Conservation (phyloP, 2,113 vertebrate genomes). For the Eurystomus gularis region DNA sequence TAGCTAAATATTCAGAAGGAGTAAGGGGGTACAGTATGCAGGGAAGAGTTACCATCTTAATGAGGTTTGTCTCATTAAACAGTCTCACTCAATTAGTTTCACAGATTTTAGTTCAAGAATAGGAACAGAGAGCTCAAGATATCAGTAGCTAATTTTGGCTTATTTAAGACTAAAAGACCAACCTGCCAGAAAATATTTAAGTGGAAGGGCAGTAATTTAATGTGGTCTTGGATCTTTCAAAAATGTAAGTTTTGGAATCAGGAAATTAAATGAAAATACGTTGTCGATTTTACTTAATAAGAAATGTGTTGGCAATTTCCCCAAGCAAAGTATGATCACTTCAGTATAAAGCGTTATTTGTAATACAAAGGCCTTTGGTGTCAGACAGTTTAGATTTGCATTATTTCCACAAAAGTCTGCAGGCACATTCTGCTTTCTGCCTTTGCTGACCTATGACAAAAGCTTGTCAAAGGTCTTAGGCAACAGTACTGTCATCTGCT, state of each 20-base stretch:
- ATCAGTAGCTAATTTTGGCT: conserved; percentile 51
- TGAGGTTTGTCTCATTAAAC: conserved; percentile 65
- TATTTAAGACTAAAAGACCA: conserved; percentile 58
- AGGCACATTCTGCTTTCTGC: background rate
- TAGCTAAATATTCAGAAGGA: conserved; percentile 55
- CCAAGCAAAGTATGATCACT: background rate
- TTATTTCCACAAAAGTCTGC: background rate
- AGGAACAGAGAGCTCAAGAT: conserved; percentile 39
- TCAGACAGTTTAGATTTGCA: background rate
- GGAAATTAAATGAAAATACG: conserved; percentile 10
- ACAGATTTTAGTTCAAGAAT: conserved; percentile 61
- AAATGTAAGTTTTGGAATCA: background rate
- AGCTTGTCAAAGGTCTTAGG: conserved; percentile 19
- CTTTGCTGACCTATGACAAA: background rate
- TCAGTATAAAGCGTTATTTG: background rate
- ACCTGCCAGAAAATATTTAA: conserved; percentile 44
- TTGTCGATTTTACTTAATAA: background rate
- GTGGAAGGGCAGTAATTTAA: conserved; percentile 6
- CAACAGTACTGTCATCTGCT: background rate
- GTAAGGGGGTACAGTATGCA: background rate
- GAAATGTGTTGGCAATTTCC: conserved; percentile 6
- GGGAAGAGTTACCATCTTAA: conserved; percentile 59
- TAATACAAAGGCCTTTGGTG: background rate
- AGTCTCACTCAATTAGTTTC: conserved; percentile 58
- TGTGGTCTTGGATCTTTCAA: background rate